These are phyloP conservation scores for Melipona bicolor DNA, from an alignment of 2,888 invertebrate species.

Conservation along the genomic window DNA sequence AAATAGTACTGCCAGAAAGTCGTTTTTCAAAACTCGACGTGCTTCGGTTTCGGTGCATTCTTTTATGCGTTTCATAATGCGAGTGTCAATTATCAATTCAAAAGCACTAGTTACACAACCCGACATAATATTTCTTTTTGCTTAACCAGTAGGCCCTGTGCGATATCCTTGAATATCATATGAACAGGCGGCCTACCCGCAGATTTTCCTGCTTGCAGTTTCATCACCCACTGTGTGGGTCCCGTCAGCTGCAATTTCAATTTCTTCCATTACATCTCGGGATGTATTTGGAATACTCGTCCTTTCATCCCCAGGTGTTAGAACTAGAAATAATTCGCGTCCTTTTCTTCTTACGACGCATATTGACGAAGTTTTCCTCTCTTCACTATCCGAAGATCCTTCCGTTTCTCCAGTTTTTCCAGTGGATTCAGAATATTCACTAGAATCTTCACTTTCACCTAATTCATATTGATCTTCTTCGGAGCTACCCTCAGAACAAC, in stretches of 20 bases:
- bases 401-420: too few relatives aligned
- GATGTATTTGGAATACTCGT: conserved; percentile 32
- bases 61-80: conserved; percentile 26
- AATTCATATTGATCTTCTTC: too few relatives aligned
- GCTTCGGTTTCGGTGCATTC: neutral
- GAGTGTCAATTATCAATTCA: conserved; percentile 26
- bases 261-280: conserved; percentile 29
- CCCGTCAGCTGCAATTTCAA: conserved; percentile 40
- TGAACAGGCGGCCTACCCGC: conserved; percentile 25
- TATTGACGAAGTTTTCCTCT: too few relatives aligned
- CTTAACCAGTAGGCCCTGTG: conserved; percentile 41
- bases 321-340: neutral
- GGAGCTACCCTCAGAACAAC: too few relatives aligned
- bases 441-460: too few relatives aligned
- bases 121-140: conserved; percentile 53
- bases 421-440: too few relatives aligned
- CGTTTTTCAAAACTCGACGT: neutral
- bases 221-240: conserved; percentile 32
- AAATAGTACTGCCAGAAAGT: neutral
- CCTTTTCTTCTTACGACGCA: too few relatives aligned
- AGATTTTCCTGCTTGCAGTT: conserved; percentile 33
- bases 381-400: too few relatives aligned
- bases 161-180: conserved; percentile 35
- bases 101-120: conserved; percentile 42
- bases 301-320: conserved; percentile 30